Conservation (phyloP, 1,140 invertebrate genomes). For the Brachionus rotundiformis region DNA sequence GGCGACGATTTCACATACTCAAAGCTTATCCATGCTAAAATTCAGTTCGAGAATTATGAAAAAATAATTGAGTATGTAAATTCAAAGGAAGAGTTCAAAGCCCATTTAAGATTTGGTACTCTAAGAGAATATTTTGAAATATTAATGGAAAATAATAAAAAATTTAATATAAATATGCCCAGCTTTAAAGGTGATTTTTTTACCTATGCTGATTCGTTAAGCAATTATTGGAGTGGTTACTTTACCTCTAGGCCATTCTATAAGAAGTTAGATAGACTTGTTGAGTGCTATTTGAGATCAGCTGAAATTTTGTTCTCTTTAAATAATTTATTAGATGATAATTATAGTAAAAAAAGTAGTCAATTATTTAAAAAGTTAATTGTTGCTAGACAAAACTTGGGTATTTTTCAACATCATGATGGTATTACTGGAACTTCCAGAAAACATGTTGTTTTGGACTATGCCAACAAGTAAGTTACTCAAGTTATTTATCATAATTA, state of each 20-base stretch:
- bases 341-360: neutral
- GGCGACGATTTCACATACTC: conserved; percentile 97
- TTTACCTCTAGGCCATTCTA: conserved; percentile 82
- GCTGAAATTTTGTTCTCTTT: conserved; percentile 32
- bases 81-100: conserved; percentile 72
- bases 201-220: conserved; percentile 91
- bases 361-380: conserved; percentile 38
- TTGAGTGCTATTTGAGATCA: conserved; percentile 35
- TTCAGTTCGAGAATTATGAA: conserved; percentile 88
- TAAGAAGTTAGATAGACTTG: conserved; percentile 41
- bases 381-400: conserved; percentile 74
- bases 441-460: conserved; percentile 85
- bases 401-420: conserved; percentile 96
- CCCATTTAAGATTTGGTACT: conserved; percentile 84
- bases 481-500: neutral
- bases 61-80: conserved; percentile 92
- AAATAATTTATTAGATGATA: neutral
- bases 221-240: conserved; percentile 98
- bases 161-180: conserved; percentile 69
- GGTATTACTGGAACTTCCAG: conserved; percentile 91
- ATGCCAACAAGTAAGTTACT: conserved; percentile 73
- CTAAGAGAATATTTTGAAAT: conserved; percentile 88
- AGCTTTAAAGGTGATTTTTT: conserved; percentile 93
- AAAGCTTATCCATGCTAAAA: conserved; percentile 86
- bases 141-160: conserved; percentile 69